Percentiles rank a stretch among this genome's conserved stretches.
These are phyloP conservation scores for Agraylea sexmaculata DNA, from an alignment of 1,140 invertebrate genomes.

Conservation along the genomic window DNA sequence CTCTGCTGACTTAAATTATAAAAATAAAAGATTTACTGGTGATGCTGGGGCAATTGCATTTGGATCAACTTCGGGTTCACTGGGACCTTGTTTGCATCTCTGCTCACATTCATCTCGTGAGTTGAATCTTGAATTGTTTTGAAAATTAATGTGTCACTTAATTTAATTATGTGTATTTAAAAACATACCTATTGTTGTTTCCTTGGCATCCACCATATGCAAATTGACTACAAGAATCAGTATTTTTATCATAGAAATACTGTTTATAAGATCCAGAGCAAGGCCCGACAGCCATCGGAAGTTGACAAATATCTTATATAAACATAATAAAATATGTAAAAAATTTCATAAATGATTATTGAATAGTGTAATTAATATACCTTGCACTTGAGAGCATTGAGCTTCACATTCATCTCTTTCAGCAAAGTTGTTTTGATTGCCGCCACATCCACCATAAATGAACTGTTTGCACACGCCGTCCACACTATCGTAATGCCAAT, in stretches of 20 bases:
- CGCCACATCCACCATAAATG: slow-evolving; percentile 70
- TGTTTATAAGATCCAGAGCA: slow-evolving; percentile 53
- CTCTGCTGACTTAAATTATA: background rate
- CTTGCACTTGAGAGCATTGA: slow-evolving; percentile 59
- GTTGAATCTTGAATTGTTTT: slow-evolving; percentile 23
- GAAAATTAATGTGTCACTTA: slow-evolving; percentile 6
- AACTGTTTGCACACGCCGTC: slow-evolving; percentile 74
- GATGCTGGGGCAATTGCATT: slow-evolving; percentile 12
- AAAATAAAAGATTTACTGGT: slow-evolving; percentile 9
- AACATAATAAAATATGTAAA: no score
- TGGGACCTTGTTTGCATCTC: slow-evolving; percentile 25
- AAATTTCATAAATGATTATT: slow-evolving; percentile 10
- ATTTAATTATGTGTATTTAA: slow-evolving; percentile 1
- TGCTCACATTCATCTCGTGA: slow-evolving; percentile 29
- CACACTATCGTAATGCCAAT: slow-evolving; percentile 69
- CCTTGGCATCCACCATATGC: slow-evolving; percentile 43
- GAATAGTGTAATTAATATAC: slow-evolving; percentile 29
- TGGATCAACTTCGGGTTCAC: slow-evolving; percentile 9
- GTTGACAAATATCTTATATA: slow-evolving; percentile 61
- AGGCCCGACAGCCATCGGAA: slow-evolving; percentile 55
- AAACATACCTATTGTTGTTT: slow-evolving; percentile 31
- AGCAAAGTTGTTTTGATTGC: slow-evolving; percentile 78
- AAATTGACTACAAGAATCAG: slow-evolving; percentile 64
- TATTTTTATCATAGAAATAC: slow-evolving; percentile 72
- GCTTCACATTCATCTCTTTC: slow-evolving; percentile 64